Evolutionary conservation across 2,888 invertebrate species (phyloP).

Genomic region (Eledona agricola): DNA sequence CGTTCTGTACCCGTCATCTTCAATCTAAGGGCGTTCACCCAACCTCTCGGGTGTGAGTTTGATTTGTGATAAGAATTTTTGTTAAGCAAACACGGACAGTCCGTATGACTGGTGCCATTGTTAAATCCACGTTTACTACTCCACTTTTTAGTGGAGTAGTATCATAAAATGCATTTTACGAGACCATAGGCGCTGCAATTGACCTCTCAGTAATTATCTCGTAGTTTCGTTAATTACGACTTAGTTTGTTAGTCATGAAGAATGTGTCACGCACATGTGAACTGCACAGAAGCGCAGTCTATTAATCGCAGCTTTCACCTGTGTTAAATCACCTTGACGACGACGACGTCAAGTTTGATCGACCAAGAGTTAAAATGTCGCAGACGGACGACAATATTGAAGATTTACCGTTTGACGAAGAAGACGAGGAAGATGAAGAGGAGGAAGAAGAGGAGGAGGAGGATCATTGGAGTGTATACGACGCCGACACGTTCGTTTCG

Average conservation of each 20-base stretch:
- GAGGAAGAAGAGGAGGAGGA: conserved; percentile 46
- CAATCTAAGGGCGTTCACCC: conserved; percentile 6
- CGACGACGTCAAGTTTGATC: conserved; percentile 10
- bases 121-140: too few relatives aligned
- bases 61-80: conserved; percentile 9
- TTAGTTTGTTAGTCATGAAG: conserved; percentile 17
- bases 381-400: conserved; percentile 41
- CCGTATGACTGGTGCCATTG: too few relatives aligned
- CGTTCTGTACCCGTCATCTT: neutral
- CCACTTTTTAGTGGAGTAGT: too few relatives aligned
- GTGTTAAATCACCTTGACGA: conserved; percentile 21
- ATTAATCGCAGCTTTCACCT: conserved; percentile 25
- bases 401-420: conserved; percentile 43
- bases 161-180: too few relatives aligned
- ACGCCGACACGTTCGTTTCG: conserved; percentile 67
- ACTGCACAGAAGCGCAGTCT: too few relatives aligned
- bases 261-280: conserved; percentile 22
- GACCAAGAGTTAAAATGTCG: conserved; percentile 27
- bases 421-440: conserved; percentile 39
- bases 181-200: conserved; percentile 17
- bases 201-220: conserved; percentile 21
- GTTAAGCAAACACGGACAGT: conserved; percentile 6
- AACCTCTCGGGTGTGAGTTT: conserved; percentile 8
- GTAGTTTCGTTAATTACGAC: conserved; percentile 1
- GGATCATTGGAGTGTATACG: conserved; percentile 48